phyloP scores from a whole-genome alignment of 2,797 vertebrate species.

The Aythya fuligula region DNA sequence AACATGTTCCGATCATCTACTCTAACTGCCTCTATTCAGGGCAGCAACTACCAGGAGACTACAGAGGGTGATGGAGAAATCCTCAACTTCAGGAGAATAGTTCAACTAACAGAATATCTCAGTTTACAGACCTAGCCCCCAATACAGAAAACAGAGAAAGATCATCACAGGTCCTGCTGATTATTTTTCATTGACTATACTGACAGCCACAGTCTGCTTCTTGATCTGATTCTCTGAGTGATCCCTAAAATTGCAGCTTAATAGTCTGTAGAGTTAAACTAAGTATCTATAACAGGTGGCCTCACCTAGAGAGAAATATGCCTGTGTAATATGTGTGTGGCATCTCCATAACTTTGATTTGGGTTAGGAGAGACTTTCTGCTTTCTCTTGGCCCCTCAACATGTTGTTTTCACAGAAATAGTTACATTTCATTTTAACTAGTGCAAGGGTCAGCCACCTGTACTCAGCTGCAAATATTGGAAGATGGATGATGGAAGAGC shows the following conservation, averaged over 20 bases:
- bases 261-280: not conserved
- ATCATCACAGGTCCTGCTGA: not conserved
- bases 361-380: not conserved
- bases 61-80: no score
- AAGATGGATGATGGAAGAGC: not conserved
- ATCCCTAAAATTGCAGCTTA: not conserved
- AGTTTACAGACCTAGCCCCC: no score
- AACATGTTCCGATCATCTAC: not conserved
- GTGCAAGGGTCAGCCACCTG: not conserved
- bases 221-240: not conserved
- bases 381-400: not conserved
- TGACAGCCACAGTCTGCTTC: not conserved
- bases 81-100: no score
- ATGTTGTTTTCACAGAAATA: not conserved
- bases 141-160: not conserved
- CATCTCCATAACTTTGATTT: not conserved
- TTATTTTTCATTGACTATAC: not conserved
- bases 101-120: no score
- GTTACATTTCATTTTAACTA: not conserved
- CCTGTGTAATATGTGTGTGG: not conserved
- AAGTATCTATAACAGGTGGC: not conserved
- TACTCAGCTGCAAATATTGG: not conserved
- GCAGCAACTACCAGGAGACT: no score
- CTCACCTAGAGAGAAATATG: not conserved
- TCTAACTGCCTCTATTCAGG: not conserved